These are phyloP conservation scores for Sinocyclocheilus anshuiensis DNA, from an alignment of 2,113 vertebrate genomes.

Conservation along the genomic window DNA sequence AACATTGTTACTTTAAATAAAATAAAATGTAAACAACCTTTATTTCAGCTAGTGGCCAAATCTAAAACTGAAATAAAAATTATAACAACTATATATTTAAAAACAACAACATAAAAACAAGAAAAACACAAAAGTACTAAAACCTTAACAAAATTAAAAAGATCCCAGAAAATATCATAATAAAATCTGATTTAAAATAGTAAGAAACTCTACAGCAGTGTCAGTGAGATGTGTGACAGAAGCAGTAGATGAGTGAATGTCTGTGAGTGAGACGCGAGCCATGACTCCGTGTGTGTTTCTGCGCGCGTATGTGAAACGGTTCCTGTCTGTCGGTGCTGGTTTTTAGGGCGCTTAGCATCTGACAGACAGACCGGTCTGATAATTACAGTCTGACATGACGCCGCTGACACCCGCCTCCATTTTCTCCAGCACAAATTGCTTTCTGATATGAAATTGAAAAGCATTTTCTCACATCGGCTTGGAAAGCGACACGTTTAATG, in stretches of 20 bases:
- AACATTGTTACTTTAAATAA: neutral
- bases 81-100: neutral
- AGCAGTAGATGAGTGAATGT: too few relatives aligned
- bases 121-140: neutral
- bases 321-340: neutral
- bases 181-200: neutral
- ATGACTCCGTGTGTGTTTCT: neutral
- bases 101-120: neutral
- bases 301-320: neutral
- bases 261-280: too few relatives aligned
- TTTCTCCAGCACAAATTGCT: constrained; percentile 49
- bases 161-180: too few relatives aligned
- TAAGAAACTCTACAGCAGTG: neutral
- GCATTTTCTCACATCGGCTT: constrained; percentile 41
- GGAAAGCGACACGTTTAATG: constrained; percentile 59
- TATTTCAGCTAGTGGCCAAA: neutral
- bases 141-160: neutral
- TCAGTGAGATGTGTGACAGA: too few relatives aligned
- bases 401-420: constrained; percentile 54
- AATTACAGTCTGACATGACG: constrained; percentile 53
- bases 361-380: constrained; percentile 53
- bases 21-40: neutral
- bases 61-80: neutral
- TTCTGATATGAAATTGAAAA: constrained; percentile 59
- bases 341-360: constrained; percentile 40